Evolutionary conservation across 2,888 invertebrate species (phyloP), one percentile per base, ranked within the genome.

Genomic region (Corbicula japonica): DNA sequence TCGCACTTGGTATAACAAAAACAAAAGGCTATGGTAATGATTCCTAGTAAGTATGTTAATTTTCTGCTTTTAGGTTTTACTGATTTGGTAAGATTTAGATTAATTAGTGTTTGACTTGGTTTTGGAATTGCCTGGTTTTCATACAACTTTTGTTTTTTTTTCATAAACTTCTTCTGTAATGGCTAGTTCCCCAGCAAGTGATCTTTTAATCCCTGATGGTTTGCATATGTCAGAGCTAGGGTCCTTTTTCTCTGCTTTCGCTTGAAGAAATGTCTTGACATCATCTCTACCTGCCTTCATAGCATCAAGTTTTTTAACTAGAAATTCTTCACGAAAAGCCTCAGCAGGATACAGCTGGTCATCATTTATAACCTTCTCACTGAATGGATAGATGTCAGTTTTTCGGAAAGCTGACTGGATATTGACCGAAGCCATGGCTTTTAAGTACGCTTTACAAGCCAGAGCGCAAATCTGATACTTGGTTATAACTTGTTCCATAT

Each of bases 401-500:
- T 65, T 72, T 34, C 38, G 38, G 38, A 70, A 63, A 15, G 35
- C 70, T 38, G 66, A 30, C 23, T 38, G 44, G 8, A 78, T 72
- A 23, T 65, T 77, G 2, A 28, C 30, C 26, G 50, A 63, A 1
- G 63, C 48, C 32, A 75, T 38, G 12, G 65, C 66, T 30, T 69
- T 71, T 0, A 54, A 30, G 34, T 54, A 52, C 0, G 72, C 63
- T 35, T 23, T 61, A 26, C 44, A 61, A 41, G 70, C 72, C 26
- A 77, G 35, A 18, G 5, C 23, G 23, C 46, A 48, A 0, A 77
- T 65, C 1, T 77, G 30, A 46, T 61, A 65, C 18, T 18, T 66
- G 3, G 77, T 72, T 26, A 73, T 66, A 10, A 18, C 23, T 10
- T 44, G 60, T 4, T 66, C 77, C 41, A 70, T 62, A 38, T 77